Base-by-base conservation (phyloP, 2,888 invertebrate species). In the Chironomus tentans region DNA sequence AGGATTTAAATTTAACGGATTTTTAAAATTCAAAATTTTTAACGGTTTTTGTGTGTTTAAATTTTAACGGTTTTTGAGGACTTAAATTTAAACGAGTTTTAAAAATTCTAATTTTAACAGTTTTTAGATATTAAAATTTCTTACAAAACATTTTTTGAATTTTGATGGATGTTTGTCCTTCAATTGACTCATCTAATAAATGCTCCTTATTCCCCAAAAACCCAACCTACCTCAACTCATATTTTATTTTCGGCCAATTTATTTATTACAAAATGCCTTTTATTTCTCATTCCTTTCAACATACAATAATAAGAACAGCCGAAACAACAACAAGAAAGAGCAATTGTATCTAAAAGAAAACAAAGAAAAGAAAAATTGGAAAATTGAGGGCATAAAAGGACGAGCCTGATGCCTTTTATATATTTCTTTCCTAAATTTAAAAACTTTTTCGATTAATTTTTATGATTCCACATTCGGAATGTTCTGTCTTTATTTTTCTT, bases 361-460 rank as follows among this genome's bases (percentile, higher is more conserved):
- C 38, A 38, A 38, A 38, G 38, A 28, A 28, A 28, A 5, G 2
- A 24, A 38, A 38, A 38, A 38, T 38, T 38, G 38, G 38, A 38
- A 10, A 7, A 38, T 38, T 10, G 38, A 15, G 38, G 18, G n/a
- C 56, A n/a, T 18, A 56, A n/a, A 56, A 56, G 56, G 15, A 56
- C 56, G 18, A 56, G 15, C n/a, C n/a, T 56, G n/a, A 15, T 18
- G 46, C 18, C 69, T 12, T 47, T 69, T 10, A 38, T 38, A 50
- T 24, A 50, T 72, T 72, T 61, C 68, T 38, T 18, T 7, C 48
- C 62, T 47, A 74, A 74, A 74, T 74, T 74, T 74, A 74, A 74
- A 74, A 74, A 74, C 68, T 74, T 74, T 74, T 74, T 74, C 74
- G 74, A 74, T 74, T 74, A 74, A 74, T 74, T 74, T 74, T 74